These are phyloP conservation scores for Diploptera punctata DNA, from an alignment of 2,888 invertebrate genomes.

Conservation along the genomic window DNA sequence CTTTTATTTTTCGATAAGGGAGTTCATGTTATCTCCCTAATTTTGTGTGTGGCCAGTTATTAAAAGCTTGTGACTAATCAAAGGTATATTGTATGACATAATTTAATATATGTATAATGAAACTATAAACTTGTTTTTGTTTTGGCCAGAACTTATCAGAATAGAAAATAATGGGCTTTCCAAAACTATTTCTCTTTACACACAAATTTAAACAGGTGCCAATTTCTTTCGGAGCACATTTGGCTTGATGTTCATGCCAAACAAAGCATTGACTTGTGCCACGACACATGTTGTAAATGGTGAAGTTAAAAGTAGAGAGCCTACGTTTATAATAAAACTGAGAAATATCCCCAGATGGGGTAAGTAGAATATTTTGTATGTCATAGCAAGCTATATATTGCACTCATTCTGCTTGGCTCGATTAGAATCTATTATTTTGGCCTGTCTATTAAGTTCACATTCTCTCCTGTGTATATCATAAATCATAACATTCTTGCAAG, in stretches of 20 bases:
- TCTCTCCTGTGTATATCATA: conserved; percentile 20
- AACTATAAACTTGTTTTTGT: conserved; percentile 11
- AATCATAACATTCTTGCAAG: conserved; percentile 15
- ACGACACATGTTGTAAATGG: not conserved
- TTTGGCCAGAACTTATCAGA: not conserved
- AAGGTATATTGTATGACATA: conserved; percentile 13
- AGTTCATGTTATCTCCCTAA: not conserved
- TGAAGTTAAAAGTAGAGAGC: conserved; percentile 21
- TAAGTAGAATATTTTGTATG: conserved; percentile 9
- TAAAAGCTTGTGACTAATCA: conserved; percentile 3
- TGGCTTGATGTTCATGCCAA: conserved; percentile 18
- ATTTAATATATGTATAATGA: conserved; percentile 22
- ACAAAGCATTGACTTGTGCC: conserved; percentile 12
- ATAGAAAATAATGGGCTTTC: conserved; percentile 24
- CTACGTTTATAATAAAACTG: conserved; percentile 25
- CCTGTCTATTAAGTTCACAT: conserved; percentile 24
- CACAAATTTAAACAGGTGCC: not conserved
- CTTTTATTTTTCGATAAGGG: conserved; percentile 21
- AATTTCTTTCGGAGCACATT: conserved; percentile 22
- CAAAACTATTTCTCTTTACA: conserved; percentile 15
- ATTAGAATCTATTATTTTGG: not conserved
- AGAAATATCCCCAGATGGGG: not conserved
- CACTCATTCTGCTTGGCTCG: conserved; percentile 8
- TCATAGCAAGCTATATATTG: conserved; percentile 6
- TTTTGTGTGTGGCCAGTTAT: conserved; percentile 12